Evolutionary conservation across 2,113 vertebrate species (phyloP).

Genomic region (Bufo gargarizans): DNA sequence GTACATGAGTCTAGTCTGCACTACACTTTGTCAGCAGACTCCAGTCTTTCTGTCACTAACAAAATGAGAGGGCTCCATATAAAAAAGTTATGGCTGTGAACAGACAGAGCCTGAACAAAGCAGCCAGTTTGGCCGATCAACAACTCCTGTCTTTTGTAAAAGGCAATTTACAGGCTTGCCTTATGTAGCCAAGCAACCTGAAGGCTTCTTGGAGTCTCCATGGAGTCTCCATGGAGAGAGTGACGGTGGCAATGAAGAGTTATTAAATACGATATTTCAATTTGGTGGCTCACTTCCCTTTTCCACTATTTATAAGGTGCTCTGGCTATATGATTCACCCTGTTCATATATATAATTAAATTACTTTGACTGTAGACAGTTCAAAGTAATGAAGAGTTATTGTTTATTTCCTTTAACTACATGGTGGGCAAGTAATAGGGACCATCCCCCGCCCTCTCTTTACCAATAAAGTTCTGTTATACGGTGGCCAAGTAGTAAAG

Average conservation of each 20-base stretch:
- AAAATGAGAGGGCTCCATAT: background rate
- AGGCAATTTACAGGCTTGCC: constrained; percentile 58
- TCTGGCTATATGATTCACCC: too few relatives aligned
- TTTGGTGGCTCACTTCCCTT: too few relatives aligned
- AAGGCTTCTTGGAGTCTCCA: constrained; percentile 76
- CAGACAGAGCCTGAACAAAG: constrained; percentile 60
- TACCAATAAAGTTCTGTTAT: constrained; percentile 15
- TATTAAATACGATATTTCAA: constrained; percentile 54
- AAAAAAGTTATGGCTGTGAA: constrained; percentile 29
- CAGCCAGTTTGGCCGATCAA: constrained; percentile 57
- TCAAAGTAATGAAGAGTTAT: constrained; percentile 64
- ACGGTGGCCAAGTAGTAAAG: background rate
- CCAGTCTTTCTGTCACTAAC: background rate
- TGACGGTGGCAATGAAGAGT: constrained; percentile 71
- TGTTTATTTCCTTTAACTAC: constrained; percentile 67
- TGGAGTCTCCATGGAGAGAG: constrained; percentile 77
- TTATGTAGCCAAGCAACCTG: constrained; percentile 75
- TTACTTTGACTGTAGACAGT: too few relatives aligned
- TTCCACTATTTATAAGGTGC: too few relatives aligned
- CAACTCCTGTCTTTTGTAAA: constrained; percentile 56
- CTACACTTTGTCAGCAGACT: background rate
- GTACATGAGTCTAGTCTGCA: background rate
- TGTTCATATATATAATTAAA: too few relatives aligned
- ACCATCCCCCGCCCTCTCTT: constrained; percentile 40
- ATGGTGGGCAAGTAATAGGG: constrained; percentile 60